phyloP scores from a whole-genome alignment of 2,113 vertebrate species.

The Entelurus aequoreus region DNA sequence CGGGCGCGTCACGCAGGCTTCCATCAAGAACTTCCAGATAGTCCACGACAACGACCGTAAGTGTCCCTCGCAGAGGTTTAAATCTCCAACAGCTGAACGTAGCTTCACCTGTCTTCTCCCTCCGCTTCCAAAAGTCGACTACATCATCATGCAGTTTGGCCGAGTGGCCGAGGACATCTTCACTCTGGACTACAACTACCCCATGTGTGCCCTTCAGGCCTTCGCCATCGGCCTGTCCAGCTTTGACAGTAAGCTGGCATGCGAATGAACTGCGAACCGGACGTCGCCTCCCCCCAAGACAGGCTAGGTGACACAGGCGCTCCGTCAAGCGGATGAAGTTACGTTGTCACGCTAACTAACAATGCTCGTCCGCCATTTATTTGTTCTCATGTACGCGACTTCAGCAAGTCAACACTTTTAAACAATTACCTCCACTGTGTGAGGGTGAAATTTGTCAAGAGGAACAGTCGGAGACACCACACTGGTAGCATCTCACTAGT shows the following conservation, averaged over 20 bases:
- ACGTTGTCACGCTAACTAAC: no score
- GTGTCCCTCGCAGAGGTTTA: constrained; percentile 33
- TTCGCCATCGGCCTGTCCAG: constrained; percentile 95
- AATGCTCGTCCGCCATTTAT: no score
- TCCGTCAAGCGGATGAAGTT: no score
- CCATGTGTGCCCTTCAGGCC: constrained; percentile 93
- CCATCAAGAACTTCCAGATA: constrained; percentile 98
- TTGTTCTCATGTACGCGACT: no score
- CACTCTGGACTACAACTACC: constrained; percentile 95
- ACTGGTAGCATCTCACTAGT: no score
- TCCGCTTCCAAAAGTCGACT: constrained; percentile 74
- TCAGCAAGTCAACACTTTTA: no score
- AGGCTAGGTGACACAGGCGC: no score
- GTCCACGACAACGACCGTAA: constrained; percentile 94
- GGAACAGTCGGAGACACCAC: no score
- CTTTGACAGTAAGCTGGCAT: constrained; percentile 95
- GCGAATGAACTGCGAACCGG: constrained; percentile 80
- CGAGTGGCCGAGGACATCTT: constrained; percentile 92
- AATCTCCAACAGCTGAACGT: background rate
- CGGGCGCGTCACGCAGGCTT: constrained; percentile 93
- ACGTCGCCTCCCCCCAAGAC: no score
- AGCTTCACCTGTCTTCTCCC: background rate
- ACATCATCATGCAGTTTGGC: constrained; percentile 98
- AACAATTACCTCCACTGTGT: no score
- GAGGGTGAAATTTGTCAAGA: no score